Base-by-base conservation (phyloP, 2,113 vertebrate species). In the Hippocampus comes region DNA sequence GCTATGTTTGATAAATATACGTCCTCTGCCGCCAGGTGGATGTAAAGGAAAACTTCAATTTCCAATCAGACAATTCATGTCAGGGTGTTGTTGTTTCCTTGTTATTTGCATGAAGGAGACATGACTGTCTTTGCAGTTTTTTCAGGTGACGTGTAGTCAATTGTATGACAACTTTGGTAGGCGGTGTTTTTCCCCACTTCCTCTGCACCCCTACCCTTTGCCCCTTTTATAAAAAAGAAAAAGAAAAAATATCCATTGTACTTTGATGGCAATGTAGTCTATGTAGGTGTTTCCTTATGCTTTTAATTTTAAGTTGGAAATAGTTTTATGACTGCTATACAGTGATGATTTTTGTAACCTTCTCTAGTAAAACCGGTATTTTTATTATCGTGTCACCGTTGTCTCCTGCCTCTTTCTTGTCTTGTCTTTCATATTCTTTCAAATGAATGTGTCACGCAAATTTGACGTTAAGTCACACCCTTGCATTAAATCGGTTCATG, bases 341-440 rank as follows among this genome's bases (percentile, higher is more conserved):
- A 90, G 96, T 97, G 92, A 95, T 95, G 95, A 95, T 96, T 96
- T 98, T 98, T 98, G 96, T 99, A 98, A 96, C 95, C 95, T 96
- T 96, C 96, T 96, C 95, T 96, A 97, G 96, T 97, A 96, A 97
- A 92, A 98, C 94, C 94, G 94, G 96, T 97, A 96, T 98, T 98
- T 98, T 95, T 97, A 96, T 96, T 95, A 95, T 95, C 95, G 95
- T 95, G 95, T 95, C 93, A 92, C 90, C 83, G 90, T 93, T 93
- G 94, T 92, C 81, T 93, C 91, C 92, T 89, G 93, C 91, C 93
- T 94, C 93, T 91, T 94, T 94, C 89, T 95, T 94, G 93, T 66
- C 53, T 84, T 56, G 27, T 67, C 67, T 69, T 42, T 38, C 10
- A n/a, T 12, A n/a, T 34, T 68, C 30, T 30, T 68, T 53, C 49